Base-by-base conservation (phyloP, 2,888 invertebrate genomes). In the Auanema sp. region DNA sequence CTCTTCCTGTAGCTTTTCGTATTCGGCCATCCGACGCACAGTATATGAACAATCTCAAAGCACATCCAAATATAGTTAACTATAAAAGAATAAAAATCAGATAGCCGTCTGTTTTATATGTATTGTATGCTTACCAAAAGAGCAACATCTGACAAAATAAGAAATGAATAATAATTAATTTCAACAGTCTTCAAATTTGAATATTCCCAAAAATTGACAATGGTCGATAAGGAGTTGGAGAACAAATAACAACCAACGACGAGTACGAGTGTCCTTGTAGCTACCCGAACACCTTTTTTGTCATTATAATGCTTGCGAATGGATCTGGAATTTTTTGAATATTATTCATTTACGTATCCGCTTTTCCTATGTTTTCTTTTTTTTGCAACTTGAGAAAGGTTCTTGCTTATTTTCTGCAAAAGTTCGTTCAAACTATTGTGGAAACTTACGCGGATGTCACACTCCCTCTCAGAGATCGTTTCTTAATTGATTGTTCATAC, bases 11-110 rank as follows among this genome's bases (percentile, higher is more conserved):
- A 6, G 78, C 78, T 57, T 78, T 78, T 23, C 79, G 63, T 42
- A 78, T 78, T n/a, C 79, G 64, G 14, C 63, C 44, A 52, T 78
- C 78, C 42, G 76, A 74, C 23, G 69, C 44, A 16, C 76, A 65
- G 64, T 78, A 78, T 58, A 78, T 78, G 47, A 76, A 76, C 12
- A 78, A 64, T 5, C 78, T 66, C n/a, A 71, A 68, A 40, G 77
- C 74, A 58, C 78, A 78, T 16, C 78, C 79, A 55, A 60, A 50
- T 24, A 78, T 74, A 21, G 78, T 78, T 50, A 78, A 52, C 78
- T 78, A 57, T 54, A 69, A 66, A 18, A 50, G 18, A 40, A 23
- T 14, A 33, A n/a, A n/a, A 41, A 55, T n/a, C 24, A 1, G 2
- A 2, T 18, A 1, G n/a, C 33, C 33, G 8, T 33, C 33, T 33